Evolutionary conservation across 1,140 invertebrate genomes (phyloP).

Genomic region (Aphaenogaster ashmeadi): DNA sequence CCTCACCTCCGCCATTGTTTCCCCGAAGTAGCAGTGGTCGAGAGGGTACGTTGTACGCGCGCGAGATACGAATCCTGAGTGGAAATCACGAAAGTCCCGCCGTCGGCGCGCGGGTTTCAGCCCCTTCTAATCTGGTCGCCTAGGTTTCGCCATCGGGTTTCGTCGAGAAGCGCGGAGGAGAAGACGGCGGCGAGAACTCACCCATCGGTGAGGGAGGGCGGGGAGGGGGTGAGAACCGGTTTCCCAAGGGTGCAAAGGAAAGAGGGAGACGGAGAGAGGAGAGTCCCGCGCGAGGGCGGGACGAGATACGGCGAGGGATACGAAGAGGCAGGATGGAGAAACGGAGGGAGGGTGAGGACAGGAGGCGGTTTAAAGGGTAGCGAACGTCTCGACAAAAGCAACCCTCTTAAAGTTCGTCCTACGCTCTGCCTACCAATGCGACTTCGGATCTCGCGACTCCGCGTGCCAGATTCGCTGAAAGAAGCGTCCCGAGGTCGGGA

Average conservation of each 20-base stretch:
- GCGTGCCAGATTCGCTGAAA: constrained; percentile 70
- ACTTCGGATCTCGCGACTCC: constrained; percentile 61
- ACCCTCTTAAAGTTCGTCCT: constrained; percentile 86
- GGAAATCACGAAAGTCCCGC: constrained; percentile 79
- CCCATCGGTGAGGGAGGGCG: constrained; percentile 57
- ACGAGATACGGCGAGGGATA: constrained; percentile 62
- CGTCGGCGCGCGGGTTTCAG: constrained; percentile 76
- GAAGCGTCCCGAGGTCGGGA: constrained; percentile 27
- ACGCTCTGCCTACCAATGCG: constrained; percentile 84
- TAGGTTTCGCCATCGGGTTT: constrained; percentile 86
- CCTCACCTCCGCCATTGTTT: constrained; percentile 79
- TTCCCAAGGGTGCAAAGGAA: constrained; percentile 72
- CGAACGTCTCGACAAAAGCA: constrained; percentile 85
- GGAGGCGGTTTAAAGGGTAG: constrained; percentile 85
- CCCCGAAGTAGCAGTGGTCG: constrained; percentile 35
- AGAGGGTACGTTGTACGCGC: constrained; percentile 66
- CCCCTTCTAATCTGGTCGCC: constrained; percentile 87
- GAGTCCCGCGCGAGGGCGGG: constrained; percentile 65
- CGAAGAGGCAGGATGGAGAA: constrained; percentile 42
- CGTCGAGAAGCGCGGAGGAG: constrained; percentile 73
- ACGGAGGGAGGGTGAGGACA: constrained; percentile 67
- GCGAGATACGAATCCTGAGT: constrained; percentile 74
- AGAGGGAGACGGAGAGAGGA: constrained; percentile 58
- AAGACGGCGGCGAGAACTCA: constrained; percentile 62
- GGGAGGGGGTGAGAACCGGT: constrained; percentile 46